phyloP scores from a whole-genome alignment of 1,140 invertebrate genomes.

The Chrysoperla carnea region DNA sequence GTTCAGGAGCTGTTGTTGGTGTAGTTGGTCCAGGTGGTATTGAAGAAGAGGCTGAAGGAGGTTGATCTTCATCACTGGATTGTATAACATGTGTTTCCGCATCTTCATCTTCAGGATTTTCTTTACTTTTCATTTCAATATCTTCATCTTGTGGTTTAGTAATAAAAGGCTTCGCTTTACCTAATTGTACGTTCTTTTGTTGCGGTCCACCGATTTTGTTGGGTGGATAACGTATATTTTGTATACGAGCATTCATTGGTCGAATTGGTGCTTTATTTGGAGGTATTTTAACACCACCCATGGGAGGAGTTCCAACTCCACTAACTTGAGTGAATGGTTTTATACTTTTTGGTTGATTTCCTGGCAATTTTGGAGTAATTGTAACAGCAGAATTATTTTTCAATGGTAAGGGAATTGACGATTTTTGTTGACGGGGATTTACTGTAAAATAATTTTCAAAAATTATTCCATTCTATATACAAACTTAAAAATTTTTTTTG shows the following conservation, averaged over 20 bases:
- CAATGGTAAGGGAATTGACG: conserved; percentile 36
- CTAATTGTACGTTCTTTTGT: conserved; percentile 1
- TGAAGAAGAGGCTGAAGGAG: background rate
- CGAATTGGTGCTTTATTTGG: conserved; percentile 20
- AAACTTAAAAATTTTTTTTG: background rate
- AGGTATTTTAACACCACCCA: conserved; percentile 11
- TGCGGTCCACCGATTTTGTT: background rate
- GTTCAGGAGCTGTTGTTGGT: background rate
- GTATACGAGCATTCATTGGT: conserved; percentile 21
- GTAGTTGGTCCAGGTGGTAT: too few species aligned
- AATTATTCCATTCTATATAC: conserved; percentile 3
- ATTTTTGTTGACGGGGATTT: conserved; percentile 23
- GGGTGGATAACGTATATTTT: conserved; percentile 9
- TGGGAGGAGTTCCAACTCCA: conserved; percentile 11
- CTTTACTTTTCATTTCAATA: background rate
- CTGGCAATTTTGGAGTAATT: conserved; percentile 34
- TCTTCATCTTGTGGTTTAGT: background rate
- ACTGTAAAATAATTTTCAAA: conserved; percentile 2
- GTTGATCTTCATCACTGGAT: background rate
- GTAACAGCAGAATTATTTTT: conserved; percentile 49
- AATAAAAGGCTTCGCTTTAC: conserved; percentile 1
- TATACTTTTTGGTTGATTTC: conserved; percentile 16
- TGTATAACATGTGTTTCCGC: background rate
- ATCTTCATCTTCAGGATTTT: background rate
- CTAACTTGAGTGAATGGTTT: conserved; percentile 18